These are phyloP conservation scores for Chorisops tibialis DNA, from an alignment of 2,888 invertebrate species.

Conservation along the genomic window DNA sequence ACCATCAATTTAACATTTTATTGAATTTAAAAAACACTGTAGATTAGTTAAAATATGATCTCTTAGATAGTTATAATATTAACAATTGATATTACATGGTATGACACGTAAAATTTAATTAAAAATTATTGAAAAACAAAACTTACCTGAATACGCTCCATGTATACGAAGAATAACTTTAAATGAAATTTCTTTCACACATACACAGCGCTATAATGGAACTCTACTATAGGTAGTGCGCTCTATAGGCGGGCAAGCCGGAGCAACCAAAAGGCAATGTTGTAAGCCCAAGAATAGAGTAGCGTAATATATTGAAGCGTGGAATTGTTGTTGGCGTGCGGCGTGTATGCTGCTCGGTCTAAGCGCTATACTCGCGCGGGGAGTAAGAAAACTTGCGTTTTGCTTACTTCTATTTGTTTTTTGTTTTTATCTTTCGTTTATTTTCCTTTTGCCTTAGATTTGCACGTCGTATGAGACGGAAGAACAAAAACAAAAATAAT, in stretches of 20 bases:
- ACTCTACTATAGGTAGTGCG: constrained; percentile 20
- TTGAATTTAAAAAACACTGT: not conserved
- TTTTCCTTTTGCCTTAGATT: constrained; percentile 5
- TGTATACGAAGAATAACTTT: constrained; percentile 26
- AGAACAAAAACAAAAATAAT: not conserved
- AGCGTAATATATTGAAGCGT: constrained; percentile 12
- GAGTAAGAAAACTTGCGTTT: constrained; percentile 6
- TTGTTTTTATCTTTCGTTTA: constrained; percentile 3
- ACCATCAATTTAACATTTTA: not conserved
- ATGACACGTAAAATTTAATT: constrained; percentile 31
- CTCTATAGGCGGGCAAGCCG: constrained; percentile 4
- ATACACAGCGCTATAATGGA: constrained; percentile 20
- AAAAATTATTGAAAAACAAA: constrained; percentile 32
- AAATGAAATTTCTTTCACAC: constrained; percentile 26
- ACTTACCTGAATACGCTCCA: constrained; percentile 35
- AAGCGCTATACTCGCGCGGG: too few species aligned
- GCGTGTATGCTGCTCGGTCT: not conserved
- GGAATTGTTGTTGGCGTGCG: not conserved
- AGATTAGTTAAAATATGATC: constrained; percentile 4
- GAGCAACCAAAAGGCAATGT: constrained; percentile 23
- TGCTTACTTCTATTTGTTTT: not conserved
- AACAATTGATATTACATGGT: constrained; percentile 11
- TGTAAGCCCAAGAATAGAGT: constrained; percentile 23
- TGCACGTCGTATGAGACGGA: not conserved
- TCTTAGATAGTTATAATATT: not conserved